Conservation (phyloP, 2,888 invertebrate species). For the Abrostola triplasia region DNA sequence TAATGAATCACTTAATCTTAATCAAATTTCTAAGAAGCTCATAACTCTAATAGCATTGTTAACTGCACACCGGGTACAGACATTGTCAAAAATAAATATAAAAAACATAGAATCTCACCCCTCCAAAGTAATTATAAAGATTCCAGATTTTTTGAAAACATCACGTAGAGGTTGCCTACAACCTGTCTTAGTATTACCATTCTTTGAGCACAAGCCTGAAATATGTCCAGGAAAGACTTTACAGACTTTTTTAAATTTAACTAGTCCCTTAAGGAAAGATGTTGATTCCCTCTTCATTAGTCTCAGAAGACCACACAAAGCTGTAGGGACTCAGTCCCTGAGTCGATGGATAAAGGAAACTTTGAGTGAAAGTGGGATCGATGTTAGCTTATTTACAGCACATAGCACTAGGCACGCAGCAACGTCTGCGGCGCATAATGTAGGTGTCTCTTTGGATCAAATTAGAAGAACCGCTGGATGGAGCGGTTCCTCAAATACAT, state of each 20-base stretch:
- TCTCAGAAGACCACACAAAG: not conserved
- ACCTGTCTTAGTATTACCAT: not conserved
- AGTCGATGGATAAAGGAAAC: too few species aligned
- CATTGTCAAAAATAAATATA: not conserved
- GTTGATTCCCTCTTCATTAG: not conserved
- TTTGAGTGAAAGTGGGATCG: too few species aligned
- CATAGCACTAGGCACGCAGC: too few species aligned
- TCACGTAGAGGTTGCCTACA: not conserved
- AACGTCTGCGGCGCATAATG: too few species aligned
- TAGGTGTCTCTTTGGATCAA: too few species aligned
- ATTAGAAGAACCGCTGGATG: too few species aligned
- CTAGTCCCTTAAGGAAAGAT: not conserved
- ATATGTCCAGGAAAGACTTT: conserved; percentile 1
- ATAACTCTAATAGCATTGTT: not conserved
- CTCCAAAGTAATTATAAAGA: not conserved
- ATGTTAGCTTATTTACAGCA: too few species aligned
- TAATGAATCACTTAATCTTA: not conserved
- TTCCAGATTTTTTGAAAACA: conserved; percentile 7
- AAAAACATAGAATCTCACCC: not conserved
- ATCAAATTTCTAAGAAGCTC: not conserved
- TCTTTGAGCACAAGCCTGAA: not conserved
- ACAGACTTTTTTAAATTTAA: not conserved
- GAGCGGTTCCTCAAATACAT: too few species aligned
- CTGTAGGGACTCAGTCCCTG: not conserved
- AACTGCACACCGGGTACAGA: conserved; percentile 4